phyloP scores from a whole-genome alignment of 1,140 invertebrate genomes.

The Drosophila arawakana region DNA sequence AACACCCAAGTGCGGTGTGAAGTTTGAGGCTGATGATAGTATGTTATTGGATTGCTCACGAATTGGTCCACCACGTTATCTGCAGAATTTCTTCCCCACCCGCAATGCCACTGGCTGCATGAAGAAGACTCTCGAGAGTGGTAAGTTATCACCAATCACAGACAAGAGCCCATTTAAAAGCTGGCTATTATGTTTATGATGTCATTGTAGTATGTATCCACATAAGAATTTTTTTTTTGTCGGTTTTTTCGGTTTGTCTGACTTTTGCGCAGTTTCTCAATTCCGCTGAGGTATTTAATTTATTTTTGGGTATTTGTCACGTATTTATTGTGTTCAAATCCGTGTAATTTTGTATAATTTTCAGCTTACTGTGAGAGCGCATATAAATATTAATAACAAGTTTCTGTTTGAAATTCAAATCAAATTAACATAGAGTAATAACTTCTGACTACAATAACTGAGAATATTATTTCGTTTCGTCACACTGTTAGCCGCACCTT shows the following conservation, averaged over 20 bases:
- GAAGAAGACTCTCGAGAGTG: slow-evolving; percentile 74
- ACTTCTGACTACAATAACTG: too few relatives aligned
- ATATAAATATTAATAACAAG: slow-evolving; percentile 43
- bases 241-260: slow-evolving; percentile 1
- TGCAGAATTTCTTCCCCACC: slow-evolving; percentile 63
- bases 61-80: slow-evolving; percentile 63
- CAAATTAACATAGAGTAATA: too few relatives aligned
- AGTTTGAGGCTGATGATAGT: slow-evolving; percentile 70
- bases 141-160: slow-evolving; percentile 53
- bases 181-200: slow-evolving; percentile 50
- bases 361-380: slow-evolving; percentile 39
- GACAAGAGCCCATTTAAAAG: slow-evolving; percentile 40
- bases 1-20: slow-evolving; percentile 71
- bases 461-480: not conserved
- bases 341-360: slow-evolving; percentile 57
- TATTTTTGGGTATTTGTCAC: slow-evolving; percentile 35
- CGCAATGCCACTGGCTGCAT: slow-evolving; percentile 80
- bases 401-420: slow-evolving; percentile 1
- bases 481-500: not conserved
- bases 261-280: slow-evolving; percentile 21
- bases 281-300: not conserved
- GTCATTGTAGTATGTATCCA: slow-evolving; percentile 50
- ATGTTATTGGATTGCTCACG: slow-evolving; percentile 67
- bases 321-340: slow-evolving; percentile 25
- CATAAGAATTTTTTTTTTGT: slow-evolving; percentile 5